Evolutionary conservation across 2,888 invertebrate species (phyloP).

Genomic region (Thyatira batis): DNA sequence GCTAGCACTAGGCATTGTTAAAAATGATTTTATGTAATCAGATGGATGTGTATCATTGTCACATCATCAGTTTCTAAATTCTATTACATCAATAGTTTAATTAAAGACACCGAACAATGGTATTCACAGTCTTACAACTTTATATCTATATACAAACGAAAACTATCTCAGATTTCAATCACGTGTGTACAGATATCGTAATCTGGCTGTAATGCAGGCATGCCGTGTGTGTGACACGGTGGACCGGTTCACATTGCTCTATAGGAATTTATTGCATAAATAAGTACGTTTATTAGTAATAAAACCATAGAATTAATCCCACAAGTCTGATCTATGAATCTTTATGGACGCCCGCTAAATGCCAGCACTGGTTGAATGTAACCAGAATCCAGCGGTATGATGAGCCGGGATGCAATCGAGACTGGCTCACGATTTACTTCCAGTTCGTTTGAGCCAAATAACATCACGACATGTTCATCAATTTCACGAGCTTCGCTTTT

Average conservation of each 20-base stretch:
- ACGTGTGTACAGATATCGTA: conserved; percentile 17
- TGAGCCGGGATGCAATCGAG: conserved; percentile 23
- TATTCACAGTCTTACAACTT: conserved; percentile 16
- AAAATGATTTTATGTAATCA: background rate
- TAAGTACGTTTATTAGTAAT: conserved; percentile 1
- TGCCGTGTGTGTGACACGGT: conserved; percentile 17
- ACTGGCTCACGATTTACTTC: conserved; percentile 37
- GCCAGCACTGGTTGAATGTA: conserved; percentile 38
- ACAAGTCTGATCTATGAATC: background rate
- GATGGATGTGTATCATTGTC: background rate
- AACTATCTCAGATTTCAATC: conserved; percentile 15
- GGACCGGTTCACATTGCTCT: conserved; percentile 21
- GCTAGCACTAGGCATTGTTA: background rate
- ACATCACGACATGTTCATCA: conserved; percentile 5
- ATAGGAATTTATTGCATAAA: conserved; percentile 31
- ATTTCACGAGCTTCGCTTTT: conserved; percentile 4
- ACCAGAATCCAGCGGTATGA: conserved; percentile 24
- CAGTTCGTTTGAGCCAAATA: conserved; percentile 13
- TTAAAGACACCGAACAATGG: conserved; percentile 23
- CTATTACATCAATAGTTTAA: background rate
- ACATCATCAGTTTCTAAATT: background rate
- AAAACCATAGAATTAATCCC: conserved; percentile 5
- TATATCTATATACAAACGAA: conserved; percentile 26
- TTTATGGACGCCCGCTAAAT: conserved; percentile 23
- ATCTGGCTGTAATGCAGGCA: conserved; percentile 28